Percentiles rank a stretch among this genome's conserved stretches.
Conservation (phyloP, 1,140 invertebrate genomes). For the Belonocnema kinseyi region DNA sequence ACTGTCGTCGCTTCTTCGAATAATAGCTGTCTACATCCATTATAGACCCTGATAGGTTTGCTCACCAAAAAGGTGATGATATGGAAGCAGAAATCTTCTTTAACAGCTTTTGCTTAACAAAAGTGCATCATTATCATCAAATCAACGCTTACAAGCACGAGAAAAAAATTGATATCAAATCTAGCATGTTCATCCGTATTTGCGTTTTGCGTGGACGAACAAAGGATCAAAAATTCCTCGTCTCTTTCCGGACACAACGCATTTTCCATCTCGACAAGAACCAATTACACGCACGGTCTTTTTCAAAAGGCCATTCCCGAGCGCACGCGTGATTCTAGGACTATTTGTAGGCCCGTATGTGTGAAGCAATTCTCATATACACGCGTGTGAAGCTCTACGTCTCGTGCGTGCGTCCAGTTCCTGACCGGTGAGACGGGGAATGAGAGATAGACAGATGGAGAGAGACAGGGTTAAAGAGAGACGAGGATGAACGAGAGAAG, state of each 20-base stretch:
- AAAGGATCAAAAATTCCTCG: conserved; percentile 24
- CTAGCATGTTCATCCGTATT: conserved; percentile 6
- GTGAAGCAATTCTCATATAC: conserved; percentile 23
- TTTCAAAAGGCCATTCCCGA: conserved; percentile 18
- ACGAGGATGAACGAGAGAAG: conserved; percentile 52
- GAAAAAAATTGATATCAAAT: background rate
- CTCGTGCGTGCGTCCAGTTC: conserved; percentile 21
- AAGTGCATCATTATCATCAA: too few species aligned
- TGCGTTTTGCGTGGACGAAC: conserved; percentile 12
- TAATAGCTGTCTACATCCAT: too few species aligned
- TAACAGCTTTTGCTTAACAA: too few species aligned
- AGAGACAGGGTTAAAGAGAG: conserved; percentile 45
- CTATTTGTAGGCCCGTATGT: conserved; percentile 9
- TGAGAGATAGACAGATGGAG: conserved; percentile 7
- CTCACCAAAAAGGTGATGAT: too few species aligned
- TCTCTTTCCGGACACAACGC: conserved; percentile 3
- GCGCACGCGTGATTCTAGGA: conserved; percentile 17
- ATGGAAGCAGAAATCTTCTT: too few species aligned
- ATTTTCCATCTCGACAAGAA: conserved; percentile 21
- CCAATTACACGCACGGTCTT: conserved; percentile 27
- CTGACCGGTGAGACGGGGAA: conserved; percentile 25
- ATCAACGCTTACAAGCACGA: background rate
- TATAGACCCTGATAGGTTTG: too few species aligned
- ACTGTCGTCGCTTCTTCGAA: too few species aligned
- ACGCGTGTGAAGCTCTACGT: conserved; percentile 10